Percentiles rank a stretch among this genome's conserved stretches.
Evolutionary conservation across 2,113 vertebrate genomes (phyloP).

Genomic region (Nymphicus hollandicus): DNA sequence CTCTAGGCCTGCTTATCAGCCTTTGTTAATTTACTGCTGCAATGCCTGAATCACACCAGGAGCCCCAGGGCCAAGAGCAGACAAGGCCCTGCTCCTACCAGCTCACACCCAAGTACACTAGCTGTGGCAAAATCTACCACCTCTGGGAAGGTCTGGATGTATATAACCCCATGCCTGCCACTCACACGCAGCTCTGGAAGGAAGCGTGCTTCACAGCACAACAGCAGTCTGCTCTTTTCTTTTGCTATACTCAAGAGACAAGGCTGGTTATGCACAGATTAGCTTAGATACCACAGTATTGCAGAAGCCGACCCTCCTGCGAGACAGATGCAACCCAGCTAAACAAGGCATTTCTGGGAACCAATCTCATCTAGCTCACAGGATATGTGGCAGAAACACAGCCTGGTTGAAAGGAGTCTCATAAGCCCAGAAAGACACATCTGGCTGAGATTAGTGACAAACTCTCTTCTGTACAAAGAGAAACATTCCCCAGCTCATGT

Average conservation of each 20-base stretch:
- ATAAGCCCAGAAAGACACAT: neutral
- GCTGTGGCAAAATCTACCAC: neutral
- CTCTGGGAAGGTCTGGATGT: neutral
- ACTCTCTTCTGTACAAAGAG: neutral
- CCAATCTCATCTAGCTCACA: neutral
- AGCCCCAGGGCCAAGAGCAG: accelerated
- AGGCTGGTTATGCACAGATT: neutral
- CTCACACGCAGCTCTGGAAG: neutral
- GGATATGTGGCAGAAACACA: neutral
- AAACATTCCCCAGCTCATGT: conserved; percentile 7
- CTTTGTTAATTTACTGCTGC: neutral
- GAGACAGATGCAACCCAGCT: neutral
- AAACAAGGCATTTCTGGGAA: neutral
- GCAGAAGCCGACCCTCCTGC: neutral
- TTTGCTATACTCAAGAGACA: neutral
- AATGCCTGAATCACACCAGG: neutral
- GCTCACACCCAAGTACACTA: neutral
- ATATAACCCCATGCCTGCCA: neutral
- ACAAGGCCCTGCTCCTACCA: neutral
- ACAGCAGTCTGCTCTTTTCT: neutral
- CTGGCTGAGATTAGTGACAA: conserved; percentile 17
- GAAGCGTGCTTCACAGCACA: neutral
- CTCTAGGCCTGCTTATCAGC: neutral
- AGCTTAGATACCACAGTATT: neutral
- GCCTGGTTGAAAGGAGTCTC: neutral